Conservation (phyloP, 2,797 vertebrate species). For the Spheniscus humboldti region DNA sequence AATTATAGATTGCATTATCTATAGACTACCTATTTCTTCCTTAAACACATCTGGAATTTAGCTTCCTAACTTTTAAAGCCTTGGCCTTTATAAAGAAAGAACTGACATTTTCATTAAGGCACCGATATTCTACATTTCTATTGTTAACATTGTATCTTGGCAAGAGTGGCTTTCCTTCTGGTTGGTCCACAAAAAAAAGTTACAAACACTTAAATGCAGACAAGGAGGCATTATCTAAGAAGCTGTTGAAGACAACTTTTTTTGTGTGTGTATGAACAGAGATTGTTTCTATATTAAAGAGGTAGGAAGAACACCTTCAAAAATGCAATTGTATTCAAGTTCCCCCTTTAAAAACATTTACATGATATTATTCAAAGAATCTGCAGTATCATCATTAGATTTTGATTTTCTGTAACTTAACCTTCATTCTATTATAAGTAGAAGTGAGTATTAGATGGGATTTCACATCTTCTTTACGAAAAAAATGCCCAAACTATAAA, state of each 20-base stretch:
- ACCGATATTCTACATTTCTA: background rate
- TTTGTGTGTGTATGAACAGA: background rate
- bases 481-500: background rate
- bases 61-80: background rate
- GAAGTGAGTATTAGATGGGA: background rate
- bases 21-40: background rate
- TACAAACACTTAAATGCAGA: background rate
- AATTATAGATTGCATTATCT: background rate
- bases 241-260: background rate
- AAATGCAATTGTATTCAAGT: background rate
- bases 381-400: background rate
- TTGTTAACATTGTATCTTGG: background rate
- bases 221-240: background rate
- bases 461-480: background rate
- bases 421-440: background rate
- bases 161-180: background rate
- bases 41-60: background rate
- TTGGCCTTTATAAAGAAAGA: background rate
- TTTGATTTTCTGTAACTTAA: background rate
- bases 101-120: background rate
- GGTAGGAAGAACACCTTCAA: background rate
- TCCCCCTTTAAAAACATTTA: background rate
- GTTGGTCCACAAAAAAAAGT: background rate
- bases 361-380: background rate
- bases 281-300: background rate